phyloP scores from a whole-genome alignment of 2,113 vertebrate genomes.

The Phyllostomus hastatus region DNA sequence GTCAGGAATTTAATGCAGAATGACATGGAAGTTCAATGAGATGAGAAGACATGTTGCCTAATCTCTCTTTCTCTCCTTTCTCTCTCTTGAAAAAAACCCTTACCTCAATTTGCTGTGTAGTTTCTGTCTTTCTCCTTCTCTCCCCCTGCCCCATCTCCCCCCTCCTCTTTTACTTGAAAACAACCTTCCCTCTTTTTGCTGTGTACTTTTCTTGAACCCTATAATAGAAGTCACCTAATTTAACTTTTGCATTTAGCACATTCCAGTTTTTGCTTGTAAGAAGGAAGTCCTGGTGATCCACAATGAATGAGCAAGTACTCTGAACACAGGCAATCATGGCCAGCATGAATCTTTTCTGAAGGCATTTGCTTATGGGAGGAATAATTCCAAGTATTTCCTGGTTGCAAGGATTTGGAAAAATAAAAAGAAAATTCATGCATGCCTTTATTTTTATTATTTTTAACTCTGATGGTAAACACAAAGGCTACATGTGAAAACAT shows the following conservation, averaged over 20 bases:
- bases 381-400: neutral
- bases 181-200: neutral
- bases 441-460: neutral
- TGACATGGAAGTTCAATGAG: neutral
- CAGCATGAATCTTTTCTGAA: neutral
- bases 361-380: neutral
- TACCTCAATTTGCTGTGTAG: no score
- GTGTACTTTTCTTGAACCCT: neutral
- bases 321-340: neutral
- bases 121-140: neutral
- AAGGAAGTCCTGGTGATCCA: neutral
- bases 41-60: neutral
- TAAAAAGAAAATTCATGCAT: neutral
- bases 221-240: neutral
- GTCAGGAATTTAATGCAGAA: neutral
- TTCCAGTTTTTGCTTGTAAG: neutral
- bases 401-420: neutral
- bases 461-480: neutral
- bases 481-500: neutral
- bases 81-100: neutral
- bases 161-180: neutral
- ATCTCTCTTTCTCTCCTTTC: neutral
- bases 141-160: neutral
- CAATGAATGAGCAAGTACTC: neutral
- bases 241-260: neutral